These are phyloP conservation scores for Xylota sylvarum DNA, from an alignment of 2,888 invertebrate species.

Conservation along the genomic window DNA sequence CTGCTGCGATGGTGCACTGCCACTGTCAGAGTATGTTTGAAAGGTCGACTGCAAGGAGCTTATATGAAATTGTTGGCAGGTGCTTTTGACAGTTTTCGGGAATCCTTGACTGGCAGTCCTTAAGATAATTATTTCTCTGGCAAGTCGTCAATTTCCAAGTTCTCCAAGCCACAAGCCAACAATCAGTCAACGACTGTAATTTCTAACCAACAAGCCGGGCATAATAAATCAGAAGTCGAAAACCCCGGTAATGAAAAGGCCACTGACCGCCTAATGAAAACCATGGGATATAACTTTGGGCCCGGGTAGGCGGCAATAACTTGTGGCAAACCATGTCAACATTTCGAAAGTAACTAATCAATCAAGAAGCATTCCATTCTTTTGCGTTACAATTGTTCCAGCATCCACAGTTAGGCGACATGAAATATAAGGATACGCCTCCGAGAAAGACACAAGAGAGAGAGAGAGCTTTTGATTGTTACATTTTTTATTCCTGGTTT, in stretches of 20 bases:
- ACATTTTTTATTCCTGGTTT: slow-evolving; percentile 15
- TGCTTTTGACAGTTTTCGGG: slow-evolving; percentile 68
- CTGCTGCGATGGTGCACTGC: slow-evolving; percentile 26
- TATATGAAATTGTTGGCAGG: slow-evolving; percentile 60
- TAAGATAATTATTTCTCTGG: slow-evolving; percentile 70
- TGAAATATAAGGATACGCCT: slow-evolving; percentile 19
- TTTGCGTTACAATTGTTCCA: slow-evolving; percentile 43
- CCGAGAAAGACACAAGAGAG: slow-evolving; percentile 20
- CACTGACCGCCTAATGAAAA: slow-evolving; percentile 74
- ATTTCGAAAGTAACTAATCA: slow-evolving; percentile 74
- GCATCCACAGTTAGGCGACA: background rate
- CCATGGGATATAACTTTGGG: slow-evolving; percentile 23
- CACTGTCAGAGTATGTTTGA: slow-evolving; percentile 29
- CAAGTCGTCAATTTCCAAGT: slow-evolving; percentile 52
- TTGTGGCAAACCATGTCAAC: slow-evolving; percentile 73
- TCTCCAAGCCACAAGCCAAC: slow-evolving; percentile 40
- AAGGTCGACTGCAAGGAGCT: slow-evolving; percentile 38
- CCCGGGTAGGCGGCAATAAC: slow-evolving; percentile 30
- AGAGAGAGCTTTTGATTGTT: slow-evolving; percentile 49
- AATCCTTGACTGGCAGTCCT: slow-evolving; percentile 57
- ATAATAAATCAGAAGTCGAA: slow-evolving; percentile 63
- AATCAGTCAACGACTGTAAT: slow-evolving; percentile 52
- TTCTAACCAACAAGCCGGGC: slow-evolving; percentile 38
- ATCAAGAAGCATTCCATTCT: slow-evolving; percentile 52
- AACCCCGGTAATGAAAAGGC: slow-evolving; percentile 65